Percentiles rank a stretch among this genome's conserved stretches.
These are phyloP conservation scores for Copidosoma floridanum DNA, from an alignment of 1,140 invertebrate species.

Conservation along the genomic window DNA sequence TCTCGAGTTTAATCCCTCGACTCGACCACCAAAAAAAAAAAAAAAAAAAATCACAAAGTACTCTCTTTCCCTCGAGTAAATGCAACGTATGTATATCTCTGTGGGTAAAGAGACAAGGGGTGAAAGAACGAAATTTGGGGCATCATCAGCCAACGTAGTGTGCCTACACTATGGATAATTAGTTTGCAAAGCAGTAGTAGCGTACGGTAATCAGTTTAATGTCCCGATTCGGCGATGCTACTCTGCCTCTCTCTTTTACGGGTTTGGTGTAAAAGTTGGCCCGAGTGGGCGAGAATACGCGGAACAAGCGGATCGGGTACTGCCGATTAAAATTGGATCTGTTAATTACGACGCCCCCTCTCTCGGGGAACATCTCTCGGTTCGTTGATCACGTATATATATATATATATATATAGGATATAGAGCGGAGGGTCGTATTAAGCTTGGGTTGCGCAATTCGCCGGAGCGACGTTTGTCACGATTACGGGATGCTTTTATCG, in stretches of 20 bases:
- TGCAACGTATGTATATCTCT: too few species aligned
- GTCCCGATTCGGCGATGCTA: conserved; percentile 25
- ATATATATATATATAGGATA: too few species aligned
- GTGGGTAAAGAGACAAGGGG: too few species aligned
- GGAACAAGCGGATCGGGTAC: conserved; percentile 36
- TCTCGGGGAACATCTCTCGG: too few species aligned
- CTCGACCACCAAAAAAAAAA: too few species aligned
- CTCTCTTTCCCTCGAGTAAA: too few species aligned
- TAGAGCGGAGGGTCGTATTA: conserved; percentile 38
- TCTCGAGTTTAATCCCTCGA: too few species aligned
- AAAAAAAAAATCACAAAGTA: too few species aligned
- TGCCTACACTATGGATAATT: conserved; percentile 39
- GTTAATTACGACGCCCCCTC: conserved; percentile 43
- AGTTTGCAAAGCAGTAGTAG: conserved; percentile 27
- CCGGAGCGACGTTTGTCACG: conserved; percentile 39
- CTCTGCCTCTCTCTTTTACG: background rate
- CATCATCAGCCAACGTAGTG: too few species aligned
- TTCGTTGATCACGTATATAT: too few species aligned
- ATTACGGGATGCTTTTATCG: too few species aligned
- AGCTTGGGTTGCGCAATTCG: conserved; percentile 46
- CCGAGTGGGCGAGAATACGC: background rate
- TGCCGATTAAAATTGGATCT: conserved; percentile 50
- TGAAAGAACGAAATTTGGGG: too few species aligned
- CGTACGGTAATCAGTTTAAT: conserved; percentile 37
- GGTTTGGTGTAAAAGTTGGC: background rate